A percentile compares a stretch with the other conserved stretches of the same genome.
These are phyloP conservation scores for Cladopsammia gracilis DNA, from an alignment of 64 coral and sea anemone genomes.

Conservation along the genomic window DNA sequence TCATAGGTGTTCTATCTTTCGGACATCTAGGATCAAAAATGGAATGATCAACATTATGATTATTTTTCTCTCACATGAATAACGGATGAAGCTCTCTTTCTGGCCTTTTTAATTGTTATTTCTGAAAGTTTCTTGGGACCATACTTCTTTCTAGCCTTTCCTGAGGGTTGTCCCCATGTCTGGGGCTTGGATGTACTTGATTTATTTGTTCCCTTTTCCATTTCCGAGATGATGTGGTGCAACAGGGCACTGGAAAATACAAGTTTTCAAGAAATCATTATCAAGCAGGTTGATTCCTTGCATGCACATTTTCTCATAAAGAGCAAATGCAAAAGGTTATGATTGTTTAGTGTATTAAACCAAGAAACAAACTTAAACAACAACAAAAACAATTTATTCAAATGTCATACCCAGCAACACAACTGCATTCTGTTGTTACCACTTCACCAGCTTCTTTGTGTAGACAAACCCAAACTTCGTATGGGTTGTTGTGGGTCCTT, in stretches of 20 bases:
- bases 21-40: background rate
- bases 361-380: too few relatives aligned
- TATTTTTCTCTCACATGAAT: background rate
- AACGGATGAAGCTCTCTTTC: background rate
- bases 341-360: too few relatives aligned
- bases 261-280: too few relatives aligned
- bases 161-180: constrained; percentile 33
- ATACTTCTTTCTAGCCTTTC: constrained; percentile 14
- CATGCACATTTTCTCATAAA: too few relatives aligned
- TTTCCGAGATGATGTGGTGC: constrained; percentile 17
- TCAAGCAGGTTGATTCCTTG: too few relatives aligned
- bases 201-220: constrained; percentile 19
- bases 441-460: too few relatives aligned
- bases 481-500: too few relatives aligned
- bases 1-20: constrained; percentile 38
- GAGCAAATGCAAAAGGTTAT: too few relatives aligned
- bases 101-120: constrained; percentile 43
- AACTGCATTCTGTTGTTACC: constrained; percentile 58
- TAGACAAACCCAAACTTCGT: too few relatives aligned
- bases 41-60: too few relatives aligned
- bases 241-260: constrained; percentile 33
- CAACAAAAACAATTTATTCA: too few relatives aligned
- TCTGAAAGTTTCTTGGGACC: background rate
- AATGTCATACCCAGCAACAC: constrained; percentile 62
- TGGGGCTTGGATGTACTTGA: constrained; percentile 31